Base-by-base conservation (phyloP, 2,888 invertebrate genomes). In the Cerceris rybyensis region DNA sequence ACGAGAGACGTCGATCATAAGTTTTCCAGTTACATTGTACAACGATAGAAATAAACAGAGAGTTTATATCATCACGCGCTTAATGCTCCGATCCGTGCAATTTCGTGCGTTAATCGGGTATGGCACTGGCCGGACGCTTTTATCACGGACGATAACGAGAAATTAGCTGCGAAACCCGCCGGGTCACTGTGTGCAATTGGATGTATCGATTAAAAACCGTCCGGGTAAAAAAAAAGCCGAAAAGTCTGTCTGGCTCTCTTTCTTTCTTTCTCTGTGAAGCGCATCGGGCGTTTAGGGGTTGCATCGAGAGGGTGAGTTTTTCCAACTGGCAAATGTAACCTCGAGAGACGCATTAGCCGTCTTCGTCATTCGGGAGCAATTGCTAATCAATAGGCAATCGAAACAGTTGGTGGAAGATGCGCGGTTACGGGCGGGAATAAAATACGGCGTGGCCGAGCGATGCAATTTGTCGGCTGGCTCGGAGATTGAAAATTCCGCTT, bases 321-420 rank as follows among this genome's bases (percentile, higher is more conserved):
- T 7, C 41, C 50, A 13, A 39, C 14, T 13, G 41, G 13, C 41
- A 59, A 39, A 57, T 55, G 60, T 46, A 39, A 70, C 52, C 70
- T 73, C 70, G 49, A 28, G 75, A 66, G 64, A 69, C 55, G 64
- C 70, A 68, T 85, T 75, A 82, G 70, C 55, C 43, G 52, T 50
- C n/a, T 50, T 55, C 46, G 66, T 41, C 69, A 58, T 66, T 58
- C 49, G 72, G 78, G 65, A 79, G 43, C 74, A 68, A 81, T 84
- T 61, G 74, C 70, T 78, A 80, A 84, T 85, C 83, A 82, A 83
- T 81, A 79, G 65, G 41, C 64, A 59, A 43, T 76, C 52, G 69
- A 65, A 72, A 68, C 61, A 70, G 81, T 74, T 54, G 64, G 74
- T 77, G 77, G 66, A 75, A 69, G 65, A 73, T 57, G 42, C 67